Conservation (phyloP, 1,140 invertebrate species). For the Tetraneura akinire region DNA sequence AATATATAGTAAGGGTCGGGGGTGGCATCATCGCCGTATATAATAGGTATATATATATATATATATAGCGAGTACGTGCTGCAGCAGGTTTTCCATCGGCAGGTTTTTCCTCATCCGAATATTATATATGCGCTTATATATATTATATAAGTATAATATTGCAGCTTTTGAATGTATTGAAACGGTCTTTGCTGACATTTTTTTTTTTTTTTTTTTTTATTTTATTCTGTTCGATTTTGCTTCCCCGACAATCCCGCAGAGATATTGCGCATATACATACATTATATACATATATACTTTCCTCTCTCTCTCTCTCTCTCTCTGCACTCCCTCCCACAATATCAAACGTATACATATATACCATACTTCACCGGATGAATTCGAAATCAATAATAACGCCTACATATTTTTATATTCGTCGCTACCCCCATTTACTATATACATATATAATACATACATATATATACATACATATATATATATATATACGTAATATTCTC, state of each 20-base stretch:
- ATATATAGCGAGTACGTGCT: neutral
- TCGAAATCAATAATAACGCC: conserved; percentile 25
- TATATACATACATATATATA: neutral
- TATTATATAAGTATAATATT: too few relatives aligned
- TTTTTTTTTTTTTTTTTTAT: neutral
- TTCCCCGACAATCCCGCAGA: conserved; percentile 3
- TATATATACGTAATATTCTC: too few relatives aligned
- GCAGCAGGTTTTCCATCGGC: neutral
- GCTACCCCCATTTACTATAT: too few relatives aligned
- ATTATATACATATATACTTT: too few relatives aligned
- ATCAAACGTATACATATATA: too few relatives aligned
- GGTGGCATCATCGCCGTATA: neutral
- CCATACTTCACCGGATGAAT: neutral
- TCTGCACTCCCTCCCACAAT: neutral
- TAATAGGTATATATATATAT: neutral
- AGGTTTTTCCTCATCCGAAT: neutral
- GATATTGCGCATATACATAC: too few relatives aligned
- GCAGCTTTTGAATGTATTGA: neutral
- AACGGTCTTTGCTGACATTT: conserved; percentile 26
- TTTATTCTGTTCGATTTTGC: conserved; percentile 22
- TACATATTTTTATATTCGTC: too few relatives aligned
- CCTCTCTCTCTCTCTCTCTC: neutral
- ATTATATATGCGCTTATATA: too few relatives aligned
- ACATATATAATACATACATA: neutral
- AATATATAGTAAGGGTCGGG: neutral